phyloP scores from a whole-genome alignment of 2,888 invertebrate species.

The Cinara cedri region DNA sequence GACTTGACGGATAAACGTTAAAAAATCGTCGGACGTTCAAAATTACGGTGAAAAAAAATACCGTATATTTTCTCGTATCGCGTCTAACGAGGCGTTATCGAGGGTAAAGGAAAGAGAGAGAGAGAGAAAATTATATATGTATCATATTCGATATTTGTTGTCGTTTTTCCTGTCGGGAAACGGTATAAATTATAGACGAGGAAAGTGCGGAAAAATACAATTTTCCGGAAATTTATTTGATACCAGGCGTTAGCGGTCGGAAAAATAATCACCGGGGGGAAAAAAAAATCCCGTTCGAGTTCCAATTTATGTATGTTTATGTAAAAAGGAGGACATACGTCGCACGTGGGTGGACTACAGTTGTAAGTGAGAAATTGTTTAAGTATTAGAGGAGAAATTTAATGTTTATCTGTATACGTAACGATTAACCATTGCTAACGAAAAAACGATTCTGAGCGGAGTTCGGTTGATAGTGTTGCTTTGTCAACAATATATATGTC shows the following conservation, averaged over 20 bases:
- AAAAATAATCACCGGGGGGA: too few relatives aligned
- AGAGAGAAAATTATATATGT: not conserved
- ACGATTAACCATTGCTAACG: too few relatives aligned
- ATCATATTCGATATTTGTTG: not conserved
- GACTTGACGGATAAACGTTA: not conserved
- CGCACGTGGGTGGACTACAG: too few relatives aligned
- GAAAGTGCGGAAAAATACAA: not conserved
- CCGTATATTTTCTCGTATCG: not conserved
- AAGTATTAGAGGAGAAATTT: too few relatives aligned
- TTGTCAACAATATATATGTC: too few relatives aligned
- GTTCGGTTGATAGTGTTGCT: too few relatives aligned
- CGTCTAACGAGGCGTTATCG: not conserved
- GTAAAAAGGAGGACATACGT: too few relatives aligned
- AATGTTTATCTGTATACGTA: too few relatives aligned
- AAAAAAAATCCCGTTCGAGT: too few relatives aligned
- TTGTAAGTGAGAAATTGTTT: too few relatives aligned
- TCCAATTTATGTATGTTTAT: too few relatives aligned
- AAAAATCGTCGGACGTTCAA: not conserved
- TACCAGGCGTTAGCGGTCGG: not conserved
- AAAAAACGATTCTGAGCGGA: too few relatives aligned
- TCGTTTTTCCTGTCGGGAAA: not conserved
- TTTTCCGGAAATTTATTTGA: constrained; percentile 1
- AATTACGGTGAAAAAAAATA: not conserved
- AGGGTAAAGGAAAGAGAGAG: not conserved
- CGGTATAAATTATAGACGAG: not conserved